Conservation (phyloP, 2,797 vertebrate genomes). For the Eutrigla gurnardus region DNA sequence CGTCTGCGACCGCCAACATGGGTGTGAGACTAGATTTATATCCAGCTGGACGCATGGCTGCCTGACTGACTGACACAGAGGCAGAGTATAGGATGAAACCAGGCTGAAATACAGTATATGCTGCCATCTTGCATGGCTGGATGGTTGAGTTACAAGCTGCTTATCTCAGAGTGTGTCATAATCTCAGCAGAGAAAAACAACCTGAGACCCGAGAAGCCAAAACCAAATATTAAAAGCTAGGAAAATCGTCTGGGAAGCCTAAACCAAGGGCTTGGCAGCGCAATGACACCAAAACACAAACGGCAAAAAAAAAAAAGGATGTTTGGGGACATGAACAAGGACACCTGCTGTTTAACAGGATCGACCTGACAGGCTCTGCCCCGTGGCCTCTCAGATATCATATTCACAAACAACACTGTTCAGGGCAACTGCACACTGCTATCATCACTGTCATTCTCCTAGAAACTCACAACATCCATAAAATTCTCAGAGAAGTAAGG, state of each 20-base stretch:
- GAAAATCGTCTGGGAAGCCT: conserved; percentile 10
- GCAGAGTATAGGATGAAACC: conserved; percentile 46
- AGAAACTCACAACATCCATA: background rate
- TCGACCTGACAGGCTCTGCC: conserved; percentile 62
- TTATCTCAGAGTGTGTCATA: conserved; percentile 67
- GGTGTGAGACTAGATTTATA: conserved; percentile 40
- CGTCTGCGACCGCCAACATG: conserved; percentile 35
- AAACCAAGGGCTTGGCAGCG: background rate
- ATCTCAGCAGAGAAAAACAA: conserved; percentile 53
- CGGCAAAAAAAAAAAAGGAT: conserved; percentile 33
- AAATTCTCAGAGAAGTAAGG: background rate
- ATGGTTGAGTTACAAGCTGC: conserved; percentile 57
- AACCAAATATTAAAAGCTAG: conserved; percentile 21
- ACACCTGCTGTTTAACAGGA: conserved; percentile 73
- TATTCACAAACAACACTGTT: conserved; percentile 46
- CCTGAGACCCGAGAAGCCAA: conserved; percentile 10
- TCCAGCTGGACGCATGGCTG: conserved; percentile 34
- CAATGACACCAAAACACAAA: conserved; percentile 27
- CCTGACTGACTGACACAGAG: conserved; percentile 36
- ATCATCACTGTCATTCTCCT: background rate
- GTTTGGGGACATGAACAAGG: conserved; percentile 64
- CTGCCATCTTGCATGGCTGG: conserved; percentile 44
- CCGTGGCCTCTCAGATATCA: conserved; percentile 46
- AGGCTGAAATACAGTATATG: conserved; percentile 5
- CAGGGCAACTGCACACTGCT: background rate